Evolutionary conservation across 2,888 invertebrate species (phyloP).

Genomic region (Diaprepes abbreviatus): DNA sequence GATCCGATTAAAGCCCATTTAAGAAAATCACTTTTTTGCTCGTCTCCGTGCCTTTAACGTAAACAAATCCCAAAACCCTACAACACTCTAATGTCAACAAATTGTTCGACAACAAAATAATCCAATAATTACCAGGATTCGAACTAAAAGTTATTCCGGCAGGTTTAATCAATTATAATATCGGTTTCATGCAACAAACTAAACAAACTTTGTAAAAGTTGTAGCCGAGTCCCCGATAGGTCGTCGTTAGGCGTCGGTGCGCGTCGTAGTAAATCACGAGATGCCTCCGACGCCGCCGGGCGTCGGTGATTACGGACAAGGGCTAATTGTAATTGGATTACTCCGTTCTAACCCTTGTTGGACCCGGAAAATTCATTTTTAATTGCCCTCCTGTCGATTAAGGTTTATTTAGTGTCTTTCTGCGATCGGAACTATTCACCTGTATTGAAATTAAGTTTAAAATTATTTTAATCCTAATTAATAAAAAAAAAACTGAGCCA

Average conservation of each 20-base stretch:
- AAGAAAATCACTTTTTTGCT: too few relatives aligned
- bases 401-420: not conserved
- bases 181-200: constrained; percentile 26
- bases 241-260: constrained; percentile 43
- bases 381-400: constrained; percentile 28
- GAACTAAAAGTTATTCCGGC: not conserved
- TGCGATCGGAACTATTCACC: too few relatives aligned
- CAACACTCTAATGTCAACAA: too few relatives aligned
- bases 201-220: constrained; percentile 34
- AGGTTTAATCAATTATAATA: constrained; percentile 15
- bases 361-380: constrained; percentile 37
- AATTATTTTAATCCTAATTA: too few relatives aligned
- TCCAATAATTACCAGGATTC: not conserved
- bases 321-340: constrained; percentile 50
- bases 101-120: not conserved
- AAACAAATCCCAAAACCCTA: too few relatives aligned
- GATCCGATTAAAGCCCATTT: too few relatives aligned
- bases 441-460: too few relatives aligned
- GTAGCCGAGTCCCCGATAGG: constrained; percentile 24
- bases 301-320: constrained; percentile 44
- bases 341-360: constrained; percentile 28
- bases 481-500: too few relatives aligned
- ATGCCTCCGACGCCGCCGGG: constrained; percentile 22
- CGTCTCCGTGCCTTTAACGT: too few relatives aligned
- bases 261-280: constrained; percentile 42